Evolutionary conservation across 53 echinoderm and acorn worm genomes (phyloP).

Genomic region (Pentamera pediparva): DNA sequence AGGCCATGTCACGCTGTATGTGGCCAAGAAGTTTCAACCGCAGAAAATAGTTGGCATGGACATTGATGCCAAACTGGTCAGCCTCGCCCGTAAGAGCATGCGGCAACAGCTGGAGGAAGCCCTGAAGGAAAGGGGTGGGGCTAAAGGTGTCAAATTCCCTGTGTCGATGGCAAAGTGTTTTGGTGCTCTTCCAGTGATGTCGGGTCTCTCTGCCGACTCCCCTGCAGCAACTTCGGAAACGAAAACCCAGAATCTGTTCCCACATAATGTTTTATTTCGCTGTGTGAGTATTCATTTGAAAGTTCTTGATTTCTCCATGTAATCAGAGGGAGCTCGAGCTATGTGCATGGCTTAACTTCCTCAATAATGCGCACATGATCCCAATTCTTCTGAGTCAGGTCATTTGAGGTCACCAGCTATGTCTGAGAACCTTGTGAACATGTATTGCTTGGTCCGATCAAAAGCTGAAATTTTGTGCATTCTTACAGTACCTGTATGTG

Average conservation of each 20-base stretch:
- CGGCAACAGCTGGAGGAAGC: constrained; percentile 60
- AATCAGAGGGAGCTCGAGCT: neutral
- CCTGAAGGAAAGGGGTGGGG: constrained; percentile 6
- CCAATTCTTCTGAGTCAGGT: neutral
- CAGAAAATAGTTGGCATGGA: constrained; percentile 83
- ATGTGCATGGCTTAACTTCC: neutral
- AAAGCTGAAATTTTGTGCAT: no score
- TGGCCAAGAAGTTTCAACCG: constrained; percentile 70
- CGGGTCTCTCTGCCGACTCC: no score
- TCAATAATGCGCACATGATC: neutral
- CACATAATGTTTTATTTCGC: constrained; percentile 81
- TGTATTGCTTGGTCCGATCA: no score
- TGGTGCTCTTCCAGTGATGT: constrained; percentile 56
- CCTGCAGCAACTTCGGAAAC: no score
- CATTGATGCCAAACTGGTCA: constrained; percentile 80
- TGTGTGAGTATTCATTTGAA: constrained; percentile 70
- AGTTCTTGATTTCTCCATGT: neutral
- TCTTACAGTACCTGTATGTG: no score
- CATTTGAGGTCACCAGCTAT: no score
- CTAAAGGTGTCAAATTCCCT: constrained; percentile 56
- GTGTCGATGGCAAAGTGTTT: constrained; percentile 65
- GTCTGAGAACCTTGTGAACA: no score
- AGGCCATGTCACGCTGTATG: constrained; percentile 81
- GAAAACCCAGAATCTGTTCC: constrained; percentile 27
- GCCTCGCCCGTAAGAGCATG: constrained; percentile 81